Conservation (phyloP, 2,888 invertebrate genomes). For the Drosophila infuscata region DNA sequence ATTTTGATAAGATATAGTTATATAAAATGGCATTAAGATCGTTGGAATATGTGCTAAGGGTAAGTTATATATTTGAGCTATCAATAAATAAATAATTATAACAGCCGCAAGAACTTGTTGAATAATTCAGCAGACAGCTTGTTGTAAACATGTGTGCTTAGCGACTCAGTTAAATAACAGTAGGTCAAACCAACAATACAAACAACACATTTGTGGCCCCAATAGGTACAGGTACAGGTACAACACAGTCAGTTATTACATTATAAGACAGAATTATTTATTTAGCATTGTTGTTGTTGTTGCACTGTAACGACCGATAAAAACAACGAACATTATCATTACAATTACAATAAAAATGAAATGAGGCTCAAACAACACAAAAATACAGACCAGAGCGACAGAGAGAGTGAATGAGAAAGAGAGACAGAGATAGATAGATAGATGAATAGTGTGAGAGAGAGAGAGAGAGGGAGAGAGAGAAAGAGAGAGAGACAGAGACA, state of each 20-base stretch:
- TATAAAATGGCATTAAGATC: neutral
- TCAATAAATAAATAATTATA: no score
- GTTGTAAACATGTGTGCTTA: constrained; percentile 13
- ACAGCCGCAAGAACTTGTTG: neutral
- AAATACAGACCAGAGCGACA: constrained; percentile 1
- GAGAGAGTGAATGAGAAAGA: neutral
- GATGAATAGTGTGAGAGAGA: neutral
- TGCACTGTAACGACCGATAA: constrained; percentile 44
- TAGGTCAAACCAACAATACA: constrained; percentile 24
- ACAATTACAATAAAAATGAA: constrained; percentile 64
- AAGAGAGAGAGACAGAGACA: neutral
- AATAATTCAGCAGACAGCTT: neutral
- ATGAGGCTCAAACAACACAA: constrained; percentile 18
- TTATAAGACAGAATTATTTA: constrained; percentile 70
- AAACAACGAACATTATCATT: constrained; percentile 55
- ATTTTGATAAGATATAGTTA: neutral
- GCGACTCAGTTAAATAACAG: constrained; percentile 5
- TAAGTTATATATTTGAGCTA: no score
- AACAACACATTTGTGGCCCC: constrained; percentile 1
- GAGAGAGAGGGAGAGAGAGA: neutral
- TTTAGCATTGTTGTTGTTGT: constrained; percentile 37
- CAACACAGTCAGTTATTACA: constrained; percentile 43
- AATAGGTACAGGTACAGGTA: constrained; percentile 12
- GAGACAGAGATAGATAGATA: neutral
- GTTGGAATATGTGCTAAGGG: neutral